These are phyloP conservation scores for Tridacna gigas DNA, from an alignment of 2,888 invertebrate genomes.

Conservation along the genomic window DNA sequence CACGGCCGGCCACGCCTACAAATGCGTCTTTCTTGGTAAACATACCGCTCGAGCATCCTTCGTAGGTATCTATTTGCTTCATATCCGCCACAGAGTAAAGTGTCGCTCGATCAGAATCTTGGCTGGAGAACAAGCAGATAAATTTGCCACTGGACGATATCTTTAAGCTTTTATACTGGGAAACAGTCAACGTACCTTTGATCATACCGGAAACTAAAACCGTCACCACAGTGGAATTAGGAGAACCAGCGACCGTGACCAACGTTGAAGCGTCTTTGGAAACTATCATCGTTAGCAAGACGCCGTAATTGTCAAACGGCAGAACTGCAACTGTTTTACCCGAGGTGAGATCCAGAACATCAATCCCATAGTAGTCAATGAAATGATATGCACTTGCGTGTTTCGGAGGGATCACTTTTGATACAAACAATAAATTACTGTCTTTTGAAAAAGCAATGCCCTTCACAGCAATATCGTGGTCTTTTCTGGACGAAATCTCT, in stretches of 20 bases:
- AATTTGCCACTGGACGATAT: slow-evolving; percentile 55
- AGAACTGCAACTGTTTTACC: slow-evolving; percentile 42
- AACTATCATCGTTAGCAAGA: slow-evolving; percentile 43
- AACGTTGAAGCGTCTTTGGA: slow-evolving; percentile 57
- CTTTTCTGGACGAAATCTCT: slow-evolving; percentile 52
- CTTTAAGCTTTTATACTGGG: slow-evolving; percentile 48
- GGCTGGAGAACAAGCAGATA: slow-evolving; percentile 42
- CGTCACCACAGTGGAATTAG: slow-evolving; percentile 36
- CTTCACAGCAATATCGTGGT: slow-evolving; percentile 48
- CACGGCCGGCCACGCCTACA: slow-evolving; percentile 47
- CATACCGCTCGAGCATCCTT: slow-evolving; percentile 48
- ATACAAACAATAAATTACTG: slow-evolving; percentile 56
- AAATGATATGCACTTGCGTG: slow-evolving; percentile 70
- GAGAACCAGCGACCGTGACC: slow-evolving; percentile 45
- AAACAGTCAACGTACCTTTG: slow-evolving; percentile 34
- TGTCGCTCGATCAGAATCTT: neutral
- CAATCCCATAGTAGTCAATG: slow-evolving; percentile 75
- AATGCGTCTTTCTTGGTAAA: slow-evolving; percentile 58
- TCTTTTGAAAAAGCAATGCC: slow-evolving; percentile 53
- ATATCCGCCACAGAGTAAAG: slow-evolving; percentile 40
- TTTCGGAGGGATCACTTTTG: slow-evolving; percentile 59
- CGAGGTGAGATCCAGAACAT: slow-evolving; percentile 54
- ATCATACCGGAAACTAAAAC: slow-evolving; percentile 43
- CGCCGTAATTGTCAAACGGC: slow-evolving; percentile 60
- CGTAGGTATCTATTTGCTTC: slow-evolving; percentile 38